Base-by-base conservation (phyloP, 92 coral and sea anemone genomes). In the Palythoa heliodiscus region DNA sequence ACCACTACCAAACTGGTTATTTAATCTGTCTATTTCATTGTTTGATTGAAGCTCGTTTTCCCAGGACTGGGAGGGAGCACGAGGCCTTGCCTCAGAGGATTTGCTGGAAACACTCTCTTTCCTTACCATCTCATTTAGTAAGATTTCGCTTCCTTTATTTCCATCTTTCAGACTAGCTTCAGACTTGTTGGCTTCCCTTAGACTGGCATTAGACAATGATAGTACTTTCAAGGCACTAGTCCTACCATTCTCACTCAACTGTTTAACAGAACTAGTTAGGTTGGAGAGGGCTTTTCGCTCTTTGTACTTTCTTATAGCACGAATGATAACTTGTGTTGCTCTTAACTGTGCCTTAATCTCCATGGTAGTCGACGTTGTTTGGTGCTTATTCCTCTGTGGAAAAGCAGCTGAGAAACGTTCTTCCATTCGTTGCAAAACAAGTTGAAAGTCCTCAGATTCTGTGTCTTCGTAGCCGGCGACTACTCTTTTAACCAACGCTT, bases 371-470 rank as follows among this genome's bases (percentile, higher is more conserved):
- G 83, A 83, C 2, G 94, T 92, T 6, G 92, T 89, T 52, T 88
- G 90, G 73, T 97, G 93, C 17, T 84, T 78, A 13, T 87, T 90
- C 9, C 94, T 83, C 14, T 92, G 86, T 3, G 98, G 99, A 82
- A 97, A 97, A 12, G 92, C 97, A 10, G 95, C 91, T 81, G 90
- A 76, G 60, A 97, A 97, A 7, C 97, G 86, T 78, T 95, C 98
- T 37, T 94, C 99, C 91, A 94, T 88, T 83, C 96, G 90, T 25
- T 93, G 91, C 91, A 97, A 87, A 16, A 97, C 92, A 24, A 97
- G 87, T 35, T 89, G 89, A 38, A 94, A 94, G 25, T 89, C 98
- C 22, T 90, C 93, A 14, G 95, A 92, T 7, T 88, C 93, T 24
- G 87, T 83, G 38, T 92, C 92, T 71, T 91, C 99, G 70, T 88